Evolutionary conservation across 1,140 invertebrate species (phyloP).

Genomic region (Euwallacea fornicatus): DNA sequence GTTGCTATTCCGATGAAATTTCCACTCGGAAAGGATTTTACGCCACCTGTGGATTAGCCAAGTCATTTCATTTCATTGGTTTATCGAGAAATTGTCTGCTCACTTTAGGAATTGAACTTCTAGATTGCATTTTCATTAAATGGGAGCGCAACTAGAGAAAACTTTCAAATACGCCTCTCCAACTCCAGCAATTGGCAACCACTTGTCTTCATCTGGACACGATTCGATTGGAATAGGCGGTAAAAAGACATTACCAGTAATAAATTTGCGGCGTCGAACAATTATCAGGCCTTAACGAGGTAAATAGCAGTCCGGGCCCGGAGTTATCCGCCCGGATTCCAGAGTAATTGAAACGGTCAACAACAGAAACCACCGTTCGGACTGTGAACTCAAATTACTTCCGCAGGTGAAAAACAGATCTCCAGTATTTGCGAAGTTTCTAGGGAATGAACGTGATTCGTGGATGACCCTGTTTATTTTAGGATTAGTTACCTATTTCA

Average conservation of each 20-base stretch:
- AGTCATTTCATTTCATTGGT: neutral
- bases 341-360: constrained; percentile 33
- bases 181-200: too few relatives aligned
- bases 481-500: constrained; percentile 1
- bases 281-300: constrained; percentile 29
- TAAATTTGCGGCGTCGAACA: constrained; percentile 32
- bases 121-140: too few relatives aligned
- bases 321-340: constrained; percentile 22
- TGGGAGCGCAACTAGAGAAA: too few relatives aligned
- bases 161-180: too few relatives aligned
- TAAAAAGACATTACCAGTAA: constrained; percentile 29
- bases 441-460: neutral
- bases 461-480: constrained; percentile 11
- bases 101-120: neutral
- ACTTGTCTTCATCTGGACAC: neutral
- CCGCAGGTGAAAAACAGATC: constrained; percentile 6
- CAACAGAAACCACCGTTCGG: constrained; percentile 23
- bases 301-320: constrained; percentile 28
- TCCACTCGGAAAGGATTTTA: constrained; percentile 19
- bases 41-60: constrained; percentile 22
- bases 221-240: constrained; percentile 5
- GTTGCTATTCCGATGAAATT: constrained; percentile 27
- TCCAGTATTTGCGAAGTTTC: constrained; percentile 7
- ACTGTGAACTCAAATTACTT: constrained; percentile 27
- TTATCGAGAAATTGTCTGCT: neutral